These are phyloP conservation scores for Bagarius yarrelli DNA, from an alignment of 2,113 vertebrate genomes.

Conservation along the genomic window DNA sequence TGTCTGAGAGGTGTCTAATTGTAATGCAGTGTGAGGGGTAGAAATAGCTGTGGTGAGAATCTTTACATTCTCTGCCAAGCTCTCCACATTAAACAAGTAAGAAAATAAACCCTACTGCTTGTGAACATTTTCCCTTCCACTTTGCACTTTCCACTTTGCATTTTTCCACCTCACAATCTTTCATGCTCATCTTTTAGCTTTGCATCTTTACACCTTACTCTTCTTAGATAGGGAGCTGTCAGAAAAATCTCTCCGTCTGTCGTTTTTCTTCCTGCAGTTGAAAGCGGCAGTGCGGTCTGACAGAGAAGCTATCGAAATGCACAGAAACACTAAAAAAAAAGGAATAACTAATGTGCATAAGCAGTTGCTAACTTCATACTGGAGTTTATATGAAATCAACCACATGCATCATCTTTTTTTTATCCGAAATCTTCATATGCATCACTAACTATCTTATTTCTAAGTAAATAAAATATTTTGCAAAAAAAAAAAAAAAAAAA, in stretches of 20 bases:
- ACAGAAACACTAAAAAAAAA: background rate
- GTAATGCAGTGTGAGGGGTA: conserved; percentile 37
- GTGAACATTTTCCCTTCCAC: background rate
- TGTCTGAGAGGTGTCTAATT: conserved; percentile 21
- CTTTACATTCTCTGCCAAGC: conserved; percentile 15
- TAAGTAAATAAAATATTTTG: background rate
- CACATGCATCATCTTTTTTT: conserved; percentile 1
- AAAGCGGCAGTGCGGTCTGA: background rate
- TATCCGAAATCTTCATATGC: background rate
- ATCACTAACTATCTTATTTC: background rate
- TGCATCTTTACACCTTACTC: background rate
- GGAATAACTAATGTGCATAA: background rate
- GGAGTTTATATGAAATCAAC: background rate
- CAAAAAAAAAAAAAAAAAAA: background rate
- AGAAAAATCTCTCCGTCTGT: background rate
- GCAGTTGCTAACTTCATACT: background rate
- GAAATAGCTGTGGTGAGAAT: conserved; percentile 37
- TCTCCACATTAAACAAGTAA: conserved; percentile 18
- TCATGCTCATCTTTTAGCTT: background rate
- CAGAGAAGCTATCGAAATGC: background rate
- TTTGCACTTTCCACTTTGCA: background rate
- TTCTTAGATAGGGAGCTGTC: background rate
- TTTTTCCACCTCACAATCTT: background rate
- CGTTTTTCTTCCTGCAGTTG: background rate
- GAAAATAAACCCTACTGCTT: background rate